Conservation (phyloP, 2,888 invertebrate species). For the Scaptomyza reducta region DNA sequence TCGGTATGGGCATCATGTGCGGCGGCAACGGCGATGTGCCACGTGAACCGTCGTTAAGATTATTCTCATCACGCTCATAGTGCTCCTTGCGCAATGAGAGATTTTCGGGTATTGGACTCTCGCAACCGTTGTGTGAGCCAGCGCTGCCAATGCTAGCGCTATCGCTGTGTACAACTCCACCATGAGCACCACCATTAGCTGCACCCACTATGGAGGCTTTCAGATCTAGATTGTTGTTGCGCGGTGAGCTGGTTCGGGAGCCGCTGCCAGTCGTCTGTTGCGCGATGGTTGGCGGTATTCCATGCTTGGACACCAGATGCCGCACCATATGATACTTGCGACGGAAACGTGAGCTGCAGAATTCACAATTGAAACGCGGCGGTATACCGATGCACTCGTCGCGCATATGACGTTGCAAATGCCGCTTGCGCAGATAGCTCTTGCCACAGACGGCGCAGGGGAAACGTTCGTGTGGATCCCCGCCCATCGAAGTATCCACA, state of each 20-base stretch:
- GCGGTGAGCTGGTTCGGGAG: constrained; percentile 50
- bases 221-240: constrained; percentile 37
- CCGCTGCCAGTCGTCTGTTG: constrained; percentile 74
- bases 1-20: constrained; percentile 76
- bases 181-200: constrained; percentile 12
- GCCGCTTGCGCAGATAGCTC: constrained; percentile 87
- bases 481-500: constrained; percentile 17
- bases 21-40: constrained; percentile 68
- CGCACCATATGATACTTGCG: constrained; percentile 85
- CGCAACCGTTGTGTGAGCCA: constrained; percentile 72
- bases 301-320: constrained; percentile 85
- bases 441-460: constrained; percentile 86
- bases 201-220: constrained; percentile 26
- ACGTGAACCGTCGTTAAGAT: constrained; percentile 57
- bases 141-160: constrained; percentile 65
- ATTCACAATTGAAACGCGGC: constrained; percentile 85
- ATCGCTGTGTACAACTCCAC: constrained; percentile 44
- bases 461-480: constrained; percentile 83
- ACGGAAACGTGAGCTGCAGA: constrained; percentile 85
- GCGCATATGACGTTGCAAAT: constrained; percentile 86
- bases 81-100: constrained; percentile 81
- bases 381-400: constrained; percentile 85
- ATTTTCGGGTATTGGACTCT: constrained; percentile 82
- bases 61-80: constrained; percentile 58
- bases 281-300: constrained; percentile 78